Evolutionary conservation across 1,140 invertebrate genomes (phyloP), one percentile per base, ranked within the genome.

Genomic region (Sycobia sp.): DNA sequence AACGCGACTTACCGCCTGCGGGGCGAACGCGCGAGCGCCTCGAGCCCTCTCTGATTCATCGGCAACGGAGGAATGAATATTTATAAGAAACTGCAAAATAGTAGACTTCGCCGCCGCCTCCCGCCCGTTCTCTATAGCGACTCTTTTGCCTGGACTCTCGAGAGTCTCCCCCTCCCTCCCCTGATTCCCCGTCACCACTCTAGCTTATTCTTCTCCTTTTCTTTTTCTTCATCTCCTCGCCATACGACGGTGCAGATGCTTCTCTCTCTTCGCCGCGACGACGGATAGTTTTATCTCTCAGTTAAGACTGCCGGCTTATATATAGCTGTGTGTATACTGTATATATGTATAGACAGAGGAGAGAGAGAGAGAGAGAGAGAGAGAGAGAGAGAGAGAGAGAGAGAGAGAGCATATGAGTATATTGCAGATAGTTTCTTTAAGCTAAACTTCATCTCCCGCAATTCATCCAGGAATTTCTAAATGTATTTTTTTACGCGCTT

Each of bases 51-150:
- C 72, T n/a, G n/a, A 78, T 78, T 78, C 79, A 78, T 78, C 76
- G 74, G 71, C 65, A 47, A 66, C 68, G 67, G 44, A 69, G 18
- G 61, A 78, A 79, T 81, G 78, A 80, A 81, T 81, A 81, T 81
- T 80, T 80, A 81, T 81, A 79, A 80, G 78, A 80, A 78, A 80
- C 71, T 76, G 74, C 76, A 71, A 80, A 79, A 79, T 78, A 78
- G 74, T 77, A 71, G 67, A n/a, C 27, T 2, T 20, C 20, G 27
- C n/a, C 27, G 2, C 1, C 25, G 22, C n/a, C 23, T 27, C 23
- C 20, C 23, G 3, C 20, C 13, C 44, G 5, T 20, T 27, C 20
- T 44, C 18, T 5, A 8, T 11, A n/a, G n/a, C 11, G 13, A 5
- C 29, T 11, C 7, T 29, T 18, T 13, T 50, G 23, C 27, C 16